Percentiles rank a stretch among this genome's conserved stretches.
phyloP scores from a whole-genome alignment of 2,888 invertebrate species.

The Caenorhabditis afra region DNA sequence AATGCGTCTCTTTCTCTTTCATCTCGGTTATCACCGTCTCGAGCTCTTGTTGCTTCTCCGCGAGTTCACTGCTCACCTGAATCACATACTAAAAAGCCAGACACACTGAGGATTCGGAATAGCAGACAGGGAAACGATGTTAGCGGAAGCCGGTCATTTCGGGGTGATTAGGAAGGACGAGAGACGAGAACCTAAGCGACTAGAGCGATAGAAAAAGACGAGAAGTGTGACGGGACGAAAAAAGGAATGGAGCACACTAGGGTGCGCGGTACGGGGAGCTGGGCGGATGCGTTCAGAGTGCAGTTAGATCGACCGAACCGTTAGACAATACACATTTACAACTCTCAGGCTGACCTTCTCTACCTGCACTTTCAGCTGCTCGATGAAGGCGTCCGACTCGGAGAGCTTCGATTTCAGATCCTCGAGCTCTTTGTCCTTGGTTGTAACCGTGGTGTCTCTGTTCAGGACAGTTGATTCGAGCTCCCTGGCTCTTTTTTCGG shows the following conservation, averaged over 20 bases:
- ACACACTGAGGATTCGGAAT: constrained; percentile 21
- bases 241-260: constrained; percentile 39
- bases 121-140: constrained; percentile 41
- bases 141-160: constrained; percentile 42
- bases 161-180: constrained; percentile 19
- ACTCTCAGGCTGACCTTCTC: constrained; percentile 53
- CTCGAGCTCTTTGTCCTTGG: constrained; percentile 38
- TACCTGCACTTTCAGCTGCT: constrained; percentile 59
- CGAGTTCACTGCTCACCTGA: constrained; percentile 55
- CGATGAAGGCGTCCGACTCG: constrained; percentile 56
- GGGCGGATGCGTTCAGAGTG: neutral
- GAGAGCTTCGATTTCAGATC: constrained; percentile 42
- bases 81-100: constrained; percentile 59
- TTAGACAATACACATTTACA: neutral
- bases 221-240: neutral
- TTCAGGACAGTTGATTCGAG: constrained; percentile 54
- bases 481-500: constrained; percentile 76
- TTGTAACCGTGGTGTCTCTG: constrained; percentile 15
- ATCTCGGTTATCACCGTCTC: constrained; percentile 46
- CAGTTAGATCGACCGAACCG: constrained; percentile 39
- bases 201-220: constrained; percentile 41
- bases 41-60: constrained; percentile 50
- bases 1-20: constrained; percentile 56
- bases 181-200: constrained; percentile 30
- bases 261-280: constrained; percentile 4